A percentile compares a stretch with the other conserved stretches of the same genome.
phyloP scores from a whole-genome alignment of 2,113 vertebrate species.

The Halichoerus grypus region DNA sequence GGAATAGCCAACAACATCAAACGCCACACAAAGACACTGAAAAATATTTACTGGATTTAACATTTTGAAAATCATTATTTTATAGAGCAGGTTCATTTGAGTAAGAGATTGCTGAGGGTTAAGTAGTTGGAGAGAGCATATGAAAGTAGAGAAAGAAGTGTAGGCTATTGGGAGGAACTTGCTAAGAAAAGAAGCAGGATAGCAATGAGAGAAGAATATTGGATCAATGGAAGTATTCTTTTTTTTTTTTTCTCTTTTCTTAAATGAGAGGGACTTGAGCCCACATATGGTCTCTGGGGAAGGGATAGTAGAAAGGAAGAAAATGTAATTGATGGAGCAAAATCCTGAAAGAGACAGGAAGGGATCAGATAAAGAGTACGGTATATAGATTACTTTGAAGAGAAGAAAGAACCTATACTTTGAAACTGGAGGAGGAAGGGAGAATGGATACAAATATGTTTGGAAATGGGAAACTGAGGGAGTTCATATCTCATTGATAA shows the following conservation, averaged over 20 bases:
- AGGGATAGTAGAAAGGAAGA: not conserved
- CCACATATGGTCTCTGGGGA: not conserved
- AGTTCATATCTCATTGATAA: not conserved
- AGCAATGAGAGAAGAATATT: not conserved
- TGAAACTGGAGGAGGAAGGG: not conserved
- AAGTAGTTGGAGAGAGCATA: not conserved
- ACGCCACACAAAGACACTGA: not conserved
- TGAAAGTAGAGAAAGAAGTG: not conserved
- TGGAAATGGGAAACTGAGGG: not conserved
- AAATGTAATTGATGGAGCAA: not conserved
- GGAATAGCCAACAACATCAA: not conserved
- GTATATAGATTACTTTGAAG: not conserved
- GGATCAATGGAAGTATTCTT: not conserved
- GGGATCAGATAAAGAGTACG: not conserved
- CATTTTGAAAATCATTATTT: constrained; percentile 31
- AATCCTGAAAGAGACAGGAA: not conserved
- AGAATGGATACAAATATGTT: not conserved
- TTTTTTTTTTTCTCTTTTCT: not conserved
- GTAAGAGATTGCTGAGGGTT: not conserved
- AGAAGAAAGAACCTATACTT: not conserved
- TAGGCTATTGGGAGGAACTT: not conserved
- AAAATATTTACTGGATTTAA: not conserved
- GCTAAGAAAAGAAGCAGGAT: not conserved
- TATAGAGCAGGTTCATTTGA: not conserved
- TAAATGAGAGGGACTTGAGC: not conserved